These are phyloP conservation scores for Lithobates sylvaticus DNA, from an alignment of 2,797 vertebrate species.

Conservation along the genomic window DNA sequence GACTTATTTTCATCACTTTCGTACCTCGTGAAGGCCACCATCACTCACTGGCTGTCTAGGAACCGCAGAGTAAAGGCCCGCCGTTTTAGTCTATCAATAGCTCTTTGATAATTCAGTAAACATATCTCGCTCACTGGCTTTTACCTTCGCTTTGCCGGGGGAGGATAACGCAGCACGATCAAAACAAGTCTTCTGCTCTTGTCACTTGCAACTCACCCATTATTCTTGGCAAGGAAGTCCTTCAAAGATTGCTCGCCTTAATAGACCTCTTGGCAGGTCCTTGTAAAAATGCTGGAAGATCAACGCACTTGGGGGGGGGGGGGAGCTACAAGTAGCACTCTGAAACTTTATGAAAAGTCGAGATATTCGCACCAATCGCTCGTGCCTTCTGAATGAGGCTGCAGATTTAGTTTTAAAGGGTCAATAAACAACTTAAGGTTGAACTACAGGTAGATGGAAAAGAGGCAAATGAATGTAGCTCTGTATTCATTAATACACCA, in stretches of 20 bases:
- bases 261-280: conserved; percentile 34
- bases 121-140: conserved; percentile 22
- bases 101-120: conserved; percentile 49
- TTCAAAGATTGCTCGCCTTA: conserved; percentile 25
- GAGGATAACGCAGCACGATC: conserved; percentile 44
- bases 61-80: not conserved
- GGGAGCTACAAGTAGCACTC: not conserved
- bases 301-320: not conserved
- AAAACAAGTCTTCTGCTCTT: conserved; percentile 35
- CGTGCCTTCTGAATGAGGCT: not conserved
- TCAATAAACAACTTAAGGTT: no score
- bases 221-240: conserved; percentile 45
- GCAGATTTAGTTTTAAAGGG: not conserved
- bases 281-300: conserved; percentile 2
- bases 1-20: conserved; percentile 45
- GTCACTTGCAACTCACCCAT: conserved; percentile 44
- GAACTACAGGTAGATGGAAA: no score
- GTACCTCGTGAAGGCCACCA: not conserved
- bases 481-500: no score
- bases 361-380: not conserved
- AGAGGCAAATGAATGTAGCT: no score
- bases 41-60: conserved; percentile 48
- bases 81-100: conserved; percentile 48
- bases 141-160: conserved; percentile 24
- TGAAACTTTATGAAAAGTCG: conserved; percentile 25